Evolutionary conservation across 2,113 vertebrate genomes (phyloP).

Genomic region (Zosterops japonicus): DNA sequence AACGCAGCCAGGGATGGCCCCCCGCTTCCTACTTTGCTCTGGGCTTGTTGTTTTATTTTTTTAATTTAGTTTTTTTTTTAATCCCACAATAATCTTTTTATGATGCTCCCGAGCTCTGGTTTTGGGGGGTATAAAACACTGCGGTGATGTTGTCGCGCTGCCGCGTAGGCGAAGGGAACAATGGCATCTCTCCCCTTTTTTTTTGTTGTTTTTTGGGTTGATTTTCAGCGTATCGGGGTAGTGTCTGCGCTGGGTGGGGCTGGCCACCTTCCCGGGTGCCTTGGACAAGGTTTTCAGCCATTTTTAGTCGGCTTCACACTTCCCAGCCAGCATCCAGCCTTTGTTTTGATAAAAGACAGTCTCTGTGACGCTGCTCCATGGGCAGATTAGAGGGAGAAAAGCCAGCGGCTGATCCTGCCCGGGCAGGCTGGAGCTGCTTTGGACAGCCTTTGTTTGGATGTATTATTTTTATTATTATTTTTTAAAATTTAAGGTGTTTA

Average conservation of each 20-base stretch:
- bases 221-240: constrained; percentile 41
- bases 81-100: background rate
- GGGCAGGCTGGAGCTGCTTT: background rate
- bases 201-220: background rate
- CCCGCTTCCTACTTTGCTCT: background rate
- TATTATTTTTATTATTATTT: background rate
- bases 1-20: constrained; percentile 22
- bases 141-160: background rate
- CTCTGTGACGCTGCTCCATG: constrained; percentile 38
- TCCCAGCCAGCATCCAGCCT: constrained; percentile 63
- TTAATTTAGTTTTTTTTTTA: no score
- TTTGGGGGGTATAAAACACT: background rate
- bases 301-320: constrained; percentile 77
- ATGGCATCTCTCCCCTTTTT: constrained; percentile 1
- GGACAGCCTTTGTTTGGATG: background rate
- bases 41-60: background rate
- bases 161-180: background rate
- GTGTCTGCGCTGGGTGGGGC: constrained; percentile 77
- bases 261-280: constrained; percentile 55
- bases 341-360: constrained; percentile 74
- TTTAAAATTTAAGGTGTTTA: constrained; percentile 43
- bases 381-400: constrained; percentile 19
- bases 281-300: constrained; percentile 79
- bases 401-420: background rate
- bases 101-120: background rate